phyloP scores from a whole-genome alignment of 2,797 vertebrate genomes.

The Apogon hyalosoma region DNA sequence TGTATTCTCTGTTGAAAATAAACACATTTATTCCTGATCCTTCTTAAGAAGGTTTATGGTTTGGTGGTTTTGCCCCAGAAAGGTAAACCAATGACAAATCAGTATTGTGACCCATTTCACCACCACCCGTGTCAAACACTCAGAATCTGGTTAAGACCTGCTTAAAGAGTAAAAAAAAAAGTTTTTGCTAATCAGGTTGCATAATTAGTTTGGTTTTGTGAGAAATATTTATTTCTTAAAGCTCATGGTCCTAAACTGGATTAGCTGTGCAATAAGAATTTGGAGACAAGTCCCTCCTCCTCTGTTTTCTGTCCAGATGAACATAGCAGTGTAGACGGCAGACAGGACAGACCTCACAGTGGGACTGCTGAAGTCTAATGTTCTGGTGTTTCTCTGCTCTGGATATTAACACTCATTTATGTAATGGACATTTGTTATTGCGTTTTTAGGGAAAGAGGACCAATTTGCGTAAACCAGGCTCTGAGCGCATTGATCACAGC shows the following conservation, averaged over 20 bases:
- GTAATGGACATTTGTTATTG: slow-evolving; percentile 33
- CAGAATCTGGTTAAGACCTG: slow-evolving; percentile 15
- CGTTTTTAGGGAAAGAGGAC: slow-evolving; percentile 92
- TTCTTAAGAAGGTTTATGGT: slow-evolving; percentile 36
- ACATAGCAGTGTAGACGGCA: slow-evolving; percentile 5
- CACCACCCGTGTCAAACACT: slow-evolving; percentile 16
- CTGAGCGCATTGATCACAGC: slow-evolving; percentile 91
- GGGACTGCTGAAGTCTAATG: background rate
- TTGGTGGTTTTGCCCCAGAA: slow-evolving; percentile 41
- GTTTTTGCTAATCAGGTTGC: slow-evolving; percentile 45
- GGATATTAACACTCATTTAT: background rate
- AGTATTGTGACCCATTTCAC: slow-evolving; percentile 52
- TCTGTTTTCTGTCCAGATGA: slow-evolving; percentile 30
- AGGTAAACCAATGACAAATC: slow-evolving; percentile 47
- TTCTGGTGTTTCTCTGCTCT: background rate
- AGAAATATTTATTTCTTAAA: slow-evolving; percentile 36
- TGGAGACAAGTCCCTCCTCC: slow-evolving; percentile 32
- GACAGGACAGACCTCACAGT: slow-evolving; percentile 9
- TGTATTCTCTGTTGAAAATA: slow-evolving; percentile 49
- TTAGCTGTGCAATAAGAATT: slow-evolving; percentile 44
- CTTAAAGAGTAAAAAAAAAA: slow-evolving; percentile 26
- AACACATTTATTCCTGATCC: slow-evolving; percentile 45
- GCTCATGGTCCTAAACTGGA: slow-evolving; percentile 50
- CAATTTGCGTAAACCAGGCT: slow-evolving; percentile 92
- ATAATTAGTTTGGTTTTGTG: slow-evolving; percentile 50